Evolutionary conservation across 2,113 vertebrate genomes (phyloP), one percentile per base, ranked within the genome.

Genomic region (Pterophyllum scalare): DNA sequence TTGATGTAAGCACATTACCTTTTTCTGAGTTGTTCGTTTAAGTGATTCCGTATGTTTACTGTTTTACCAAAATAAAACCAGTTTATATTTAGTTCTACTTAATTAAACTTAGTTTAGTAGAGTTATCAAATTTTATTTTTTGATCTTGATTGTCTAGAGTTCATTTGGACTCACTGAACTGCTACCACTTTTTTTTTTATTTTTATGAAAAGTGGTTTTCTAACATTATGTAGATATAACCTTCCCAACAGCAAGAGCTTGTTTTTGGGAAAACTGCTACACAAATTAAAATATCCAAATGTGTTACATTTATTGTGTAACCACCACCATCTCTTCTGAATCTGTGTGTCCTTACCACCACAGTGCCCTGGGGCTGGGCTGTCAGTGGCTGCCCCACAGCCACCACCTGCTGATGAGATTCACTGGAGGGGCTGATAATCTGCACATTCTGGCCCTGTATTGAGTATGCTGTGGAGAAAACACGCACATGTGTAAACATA

Each of bases 361-460:
- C 99, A 26, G 98, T 99, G 89, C 99, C 98, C 90, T 99, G 99
- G 40, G 97, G 97, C 88, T 99, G 98, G 28, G 97, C 95, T 35
- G 97, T 96, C 76, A 99, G 96, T 0, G 99, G 99, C 20, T 99
- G 99, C 31, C 99, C 99, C 58, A 99, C 98, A 59, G 98, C 98
- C 84, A 99, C 99, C 91, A 99, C 98, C 91, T 99, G 99, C 94
- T 99, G 99, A 88, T 99, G 99, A 88, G 98, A 99, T 56, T 99
- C 99, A 70, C 98, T 99, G 64, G 99, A 98, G 24, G 98, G 98
- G 94, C 98, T 99, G 94, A 99, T 98, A 92, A 99, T 99, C 95
- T 98, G 97, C 76, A 99, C 97, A 85, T 93, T 98, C 88, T 99
- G 98, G 67, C 98, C 98, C 94, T 99, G 98, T 92, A 99, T 99